phyloP scores from a whole-genome alignment of 2,888 invertebrate genomes.

The Priocnemis perturbator region DNA sequence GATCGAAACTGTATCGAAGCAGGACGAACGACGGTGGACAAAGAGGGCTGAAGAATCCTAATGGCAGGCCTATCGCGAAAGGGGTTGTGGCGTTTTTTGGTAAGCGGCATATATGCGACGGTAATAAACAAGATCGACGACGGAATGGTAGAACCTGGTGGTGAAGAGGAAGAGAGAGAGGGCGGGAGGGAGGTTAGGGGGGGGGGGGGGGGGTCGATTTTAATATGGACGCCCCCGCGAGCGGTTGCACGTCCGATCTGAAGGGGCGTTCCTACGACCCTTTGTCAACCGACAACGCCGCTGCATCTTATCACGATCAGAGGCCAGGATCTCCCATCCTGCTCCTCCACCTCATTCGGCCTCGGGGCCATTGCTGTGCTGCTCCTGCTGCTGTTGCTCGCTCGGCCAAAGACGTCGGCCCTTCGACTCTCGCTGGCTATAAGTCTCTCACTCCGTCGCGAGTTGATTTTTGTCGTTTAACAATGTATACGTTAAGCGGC shows the following conservation, averaged over 20 bases:
- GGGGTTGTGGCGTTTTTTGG: conserved; percentile 45
- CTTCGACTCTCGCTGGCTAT: conserved; percentile 52
- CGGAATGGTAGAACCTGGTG: conserved; percentile 42
- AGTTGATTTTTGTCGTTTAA: conserved; percentile 47
- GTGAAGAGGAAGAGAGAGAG: conserved; percentile 36
- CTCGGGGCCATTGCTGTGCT: conserved; percentile 58
- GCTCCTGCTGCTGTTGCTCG: conserved; percentile 46
- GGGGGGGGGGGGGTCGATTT: conserved; percentile 54
- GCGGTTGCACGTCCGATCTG: conserved; percentile 68
- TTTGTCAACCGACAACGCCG: conserved; percentile 72
- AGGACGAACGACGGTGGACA: neutral
- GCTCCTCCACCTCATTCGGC: conserved; percentile 52
- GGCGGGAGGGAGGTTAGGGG: conserved; percentile 11
- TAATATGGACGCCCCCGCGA: conserved; percentile 72
- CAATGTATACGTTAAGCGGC: conserved; percentile 43
- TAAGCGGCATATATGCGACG: conserved; percentile 44
- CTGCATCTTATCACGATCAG: conserved; percentile 70
- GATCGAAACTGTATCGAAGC: neutral
- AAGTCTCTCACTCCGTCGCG: conserved; percentile 56
- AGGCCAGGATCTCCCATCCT: conserved; percentile 58
- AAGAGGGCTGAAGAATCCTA: neutral
- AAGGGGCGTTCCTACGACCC: conserved; percentile 69
- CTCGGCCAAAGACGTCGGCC: conserved; percentile 54
- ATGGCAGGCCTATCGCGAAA: conserved; percentile 13
- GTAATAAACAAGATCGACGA: conserved; percentile 63